phyloP scores from a whole-genome alignment of 2,113 vertebrate species.

The Apteryx mantelli region DNA sequence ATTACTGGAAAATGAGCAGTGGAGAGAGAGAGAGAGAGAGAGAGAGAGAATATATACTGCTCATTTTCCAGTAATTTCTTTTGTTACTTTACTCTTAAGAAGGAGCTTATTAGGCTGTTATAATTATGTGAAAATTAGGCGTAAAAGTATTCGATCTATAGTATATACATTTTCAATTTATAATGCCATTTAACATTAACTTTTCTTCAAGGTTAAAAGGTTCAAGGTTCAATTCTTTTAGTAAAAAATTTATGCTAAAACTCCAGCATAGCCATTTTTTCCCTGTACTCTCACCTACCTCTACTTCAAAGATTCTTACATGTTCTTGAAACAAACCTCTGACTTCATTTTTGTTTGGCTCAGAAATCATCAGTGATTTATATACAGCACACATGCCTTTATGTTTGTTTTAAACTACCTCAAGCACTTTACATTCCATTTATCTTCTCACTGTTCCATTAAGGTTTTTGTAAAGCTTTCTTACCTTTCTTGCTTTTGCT shows the following conservation, averaged over 20 bases:
- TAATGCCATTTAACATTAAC: not conserved
- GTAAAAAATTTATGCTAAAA: not conserved
- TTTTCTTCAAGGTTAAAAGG: not conserved
- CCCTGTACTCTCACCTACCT: not conserved
- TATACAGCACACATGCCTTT: not conserved
- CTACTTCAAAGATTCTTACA: not conserved
- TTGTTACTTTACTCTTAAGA: not conserved
- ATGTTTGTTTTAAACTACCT: not conserved
- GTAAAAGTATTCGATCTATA: not conserved
- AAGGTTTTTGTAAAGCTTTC: not conserved
- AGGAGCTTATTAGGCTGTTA: not conserved
- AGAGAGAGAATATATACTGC: too few relatives aligned
- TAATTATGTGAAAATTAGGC: not conserved
- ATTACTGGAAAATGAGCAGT: not conserved
- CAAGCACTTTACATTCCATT: not conserved
- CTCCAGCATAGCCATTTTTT: not conserved
- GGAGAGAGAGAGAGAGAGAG: too few relatives aligned
- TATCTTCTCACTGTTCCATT: not conserved
- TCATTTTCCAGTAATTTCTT: not conserved
- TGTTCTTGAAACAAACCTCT: not conserved
- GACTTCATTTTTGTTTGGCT: not conserved
- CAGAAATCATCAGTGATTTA: not conserved
- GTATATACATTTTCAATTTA: not conserved
- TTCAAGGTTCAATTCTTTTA: not conserved
- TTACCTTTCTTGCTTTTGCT: slow-evolving; percentile 63